Conservation (phyloP, 2,113 vertebrate genomes). For the Miniopterus natalensis region DNA sequence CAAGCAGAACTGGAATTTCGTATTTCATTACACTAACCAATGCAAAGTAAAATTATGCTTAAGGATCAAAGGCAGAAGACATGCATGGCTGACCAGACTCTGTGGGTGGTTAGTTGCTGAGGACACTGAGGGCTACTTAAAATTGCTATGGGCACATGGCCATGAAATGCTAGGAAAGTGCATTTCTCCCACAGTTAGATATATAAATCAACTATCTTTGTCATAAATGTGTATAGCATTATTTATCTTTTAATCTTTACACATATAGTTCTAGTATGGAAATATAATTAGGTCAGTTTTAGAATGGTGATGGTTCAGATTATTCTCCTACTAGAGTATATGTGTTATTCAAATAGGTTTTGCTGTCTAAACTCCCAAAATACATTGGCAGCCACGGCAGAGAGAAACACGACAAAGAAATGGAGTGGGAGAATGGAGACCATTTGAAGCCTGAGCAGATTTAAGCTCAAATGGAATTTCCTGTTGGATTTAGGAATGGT, state of each 20-base stretch:
- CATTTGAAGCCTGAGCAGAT: neutral
- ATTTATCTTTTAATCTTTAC: constrained; percentile 3
- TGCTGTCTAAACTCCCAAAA: neutral
- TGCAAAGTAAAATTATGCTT: neutral
- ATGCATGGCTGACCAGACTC: neutral
- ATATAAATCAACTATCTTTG: neutral
- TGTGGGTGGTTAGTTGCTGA: neutral
- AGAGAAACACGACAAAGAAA: constrained; percentile 37
- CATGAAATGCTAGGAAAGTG: neutral
- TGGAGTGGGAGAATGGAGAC: neutral
- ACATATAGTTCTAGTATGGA: neutral
- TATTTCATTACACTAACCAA: constrained; percentile 10
- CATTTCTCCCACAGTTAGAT: neutral
- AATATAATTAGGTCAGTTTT: constrained; percentile 17
- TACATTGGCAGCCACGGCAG: neutral
- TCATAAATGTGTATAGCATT: neutral
- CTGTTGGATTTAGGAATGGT: constrained; percentile 68
- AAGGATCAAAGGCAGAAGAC: constrained; percentile 10
- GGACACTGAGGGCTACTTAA: neutral
- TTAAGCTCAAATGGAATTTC: constrained; percentile 74
- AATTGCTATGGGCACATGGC: neutral
- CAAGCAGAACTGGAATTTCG: constrained; percentile 54
- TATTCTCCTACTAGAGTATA: neutral
- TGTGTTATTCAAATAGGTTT: neutral
- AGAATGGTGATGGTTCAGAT: neutral